Conservation (phyloP, 2,888 invertebrate genomes). For the Hydrotaea cyrtoneurina region DNA sequence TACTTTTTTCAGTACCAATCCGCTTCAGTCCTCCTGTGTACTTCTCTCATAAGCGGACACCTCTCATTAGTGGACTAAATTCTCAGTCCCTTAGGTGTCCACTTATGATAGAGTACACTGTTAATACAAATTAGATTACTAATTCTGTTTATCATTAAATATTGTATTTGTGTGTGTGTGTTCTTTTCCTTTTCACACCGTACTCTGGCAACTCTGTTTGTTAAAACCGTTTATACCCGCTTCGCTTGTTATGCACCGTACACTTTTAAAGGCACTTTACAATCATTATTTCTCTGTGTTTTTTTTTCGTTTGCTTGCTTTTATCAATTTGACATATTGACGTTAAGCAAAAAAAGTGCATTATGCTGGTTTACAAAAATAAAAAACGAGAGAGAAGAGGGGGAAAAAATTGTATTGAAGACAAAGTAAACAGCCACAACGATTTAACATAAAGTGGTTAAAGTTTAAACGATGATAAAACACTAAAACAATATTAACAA, state of each 20-base stretch:
- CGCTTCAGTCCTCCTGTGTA: too few relatives aligned
- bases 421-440: conserved; percentile 13
- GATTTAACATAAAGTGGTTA: conserved; percentile 39
- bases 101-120: too few relatives aligned
- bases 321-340: conserved; percentile 79
- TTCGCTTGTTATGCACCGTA: conserved; percentile 23
- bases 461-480: conserved; percentile 34
- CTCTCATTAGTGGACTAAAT: too few relatives aligned
- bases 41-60: too few relatives aligned
- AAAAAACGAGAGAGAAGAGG: neutral
- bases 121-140: too few relatives aligned
- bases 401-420: neutral
- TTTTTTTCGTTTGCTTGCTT: conserved; percentile 47
- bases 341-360: conserved; percentile 77
- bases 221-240: neutral
- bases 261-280: conserved; percentile 52
- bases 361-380: conserved; percentile 60
- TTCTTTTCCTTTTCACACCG: too few relatives aligned
- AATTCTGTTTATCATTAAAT: too few relatives aligned
- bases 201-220: conserved; percentile 21
- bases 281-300: conserved; percentile 43
- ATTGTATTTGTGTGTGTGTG: too few relatives aligned
- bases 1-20: too few relatives aligned
- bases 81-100: too few relatives aligned
- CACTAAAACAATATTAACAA: conserved; percentile 14